Evolutionary conservation across 2,888 invertebrate genomes (phyloP).

Genomic region (Macrostomum cliftonense): DNA sequence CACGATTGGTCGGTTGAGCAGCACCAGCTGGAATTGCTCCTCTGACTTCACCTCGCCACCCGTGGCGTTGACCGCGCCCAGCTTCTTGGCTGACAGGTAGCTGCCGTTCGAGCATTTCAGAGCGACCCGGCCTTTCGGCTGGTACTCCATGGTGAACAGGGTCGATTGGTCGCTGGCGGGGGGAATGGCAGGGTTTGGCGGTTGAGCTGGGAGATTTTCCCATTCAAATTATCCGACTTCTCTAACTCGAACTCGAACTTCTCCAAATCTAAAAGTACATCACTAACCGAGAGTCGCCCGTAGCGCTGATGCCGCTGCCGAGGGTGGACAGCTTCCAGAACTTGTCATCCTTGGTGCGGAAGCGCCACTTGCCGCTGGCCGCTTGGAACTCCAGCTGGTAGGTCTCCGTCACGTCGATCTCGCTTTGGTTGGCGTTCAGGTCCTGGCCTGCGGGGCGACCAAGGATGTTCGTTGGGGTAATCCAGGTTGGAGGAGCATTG

Average conservation of each 20-base stretch:
- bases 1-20: slow-evolving; percentile 48
- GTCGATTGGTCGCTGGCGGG: not conserved
- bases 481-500: too few species aligned
- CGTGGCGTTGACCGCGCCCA: slow-evolving; percentile 73
- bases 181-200: too few species aligned
- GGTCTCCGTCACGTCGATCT: slow-evolving; percentile 83
- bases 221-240: too few species aligned
- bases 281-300: slow-evolving; percentile 19
- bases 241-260: too few species aligned
- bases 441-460: slow-evolving; percentile 67
- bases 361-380: slow-evolving; percentile 61
- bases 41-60: slow-evolving; percentile 55
- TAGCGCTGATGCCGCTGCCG: slow-evolving; percentile 70
- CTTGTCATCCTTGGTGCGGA: slow-evolving; percentile 82
- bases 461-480: too few species aligned
- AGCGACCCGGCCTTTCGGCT: slow-evolving; percentile 66
- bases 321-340: slow-evolving; percentile 85
- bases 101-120: slow-evolving; percentile 81
- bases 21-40: slow-evolving; percentile 63
- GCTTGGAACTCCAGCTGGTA: slow-evolving; percentile 89
- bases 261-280: too few species aligned
- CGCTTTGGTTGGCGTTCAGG: slow-evolving; percentile 78
- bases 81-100: slow-evolving; percentile 70
- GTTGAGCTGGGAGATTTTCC: too few species aligned
- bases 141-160: slow-evolving; percentile 70